Percentiles rank a stretch among this genome's conserved stretches.
phyloP scores from a whole-genome alignment of 2,888 invertebrate genomes.

The Epiperipatus broadwayi region DNA sequence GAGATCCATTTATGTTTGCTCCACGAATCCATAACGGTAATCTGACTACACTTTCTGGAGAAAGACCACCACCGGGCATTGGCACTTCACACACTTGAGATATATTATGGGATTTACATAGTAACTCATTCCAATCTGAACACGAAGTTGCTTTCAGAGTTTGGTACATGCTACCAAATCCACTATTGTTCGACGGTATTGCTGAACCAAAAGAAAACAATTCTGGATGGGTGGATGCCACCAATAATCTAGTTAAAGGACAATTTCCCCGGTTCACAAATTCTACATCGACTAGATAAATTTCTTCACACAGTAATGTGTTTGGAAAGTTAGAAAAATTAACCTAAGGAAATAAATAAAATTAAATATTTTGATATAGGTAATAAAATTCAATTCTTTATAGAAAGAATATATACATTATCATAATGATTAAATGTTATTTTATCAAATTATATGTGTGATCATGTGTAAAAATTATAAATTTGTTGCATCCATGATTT shows the following conservation, averaged over 20 bases:
- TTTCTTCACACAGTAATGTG: constrained; percentile 51
- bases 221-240: constrained; percentile 50
- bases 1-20: constrained; percentile 42
- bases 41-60: constrained; percentile 35
- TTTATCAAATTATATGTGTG: no score
- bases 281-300: constrained; percentile 45
- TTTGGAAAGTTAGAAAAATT: constrained; percentile 45
- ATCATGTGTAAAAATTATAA: no score
- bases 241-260: constrained; percentile 23
- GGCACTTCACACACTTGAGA: constrained; percentile 19
- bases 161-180: no score
- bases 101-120: constrained; percentile 14
- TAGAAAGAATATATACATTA: no score
- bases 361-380: no score
- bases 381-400: no score
- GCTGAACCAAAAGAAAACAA: constrained; percentile 37
- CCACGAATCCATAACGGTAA: constrained; percentile 48
- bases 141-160: no score
- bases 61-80: constrained; percentile 27
- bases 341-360: no score
- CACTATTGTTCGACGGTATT: no score
- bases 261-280: constrained; percentile 35
- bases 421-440: no score
- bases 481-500: no score
- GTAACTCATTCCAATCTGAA: no score